Percentiles rank a stretch among this genome's conserved stretches.
phyloP scores from a whole-genome alignment of 1,140 invertebrate genomes.

The Arion vulgaris region DNA sequence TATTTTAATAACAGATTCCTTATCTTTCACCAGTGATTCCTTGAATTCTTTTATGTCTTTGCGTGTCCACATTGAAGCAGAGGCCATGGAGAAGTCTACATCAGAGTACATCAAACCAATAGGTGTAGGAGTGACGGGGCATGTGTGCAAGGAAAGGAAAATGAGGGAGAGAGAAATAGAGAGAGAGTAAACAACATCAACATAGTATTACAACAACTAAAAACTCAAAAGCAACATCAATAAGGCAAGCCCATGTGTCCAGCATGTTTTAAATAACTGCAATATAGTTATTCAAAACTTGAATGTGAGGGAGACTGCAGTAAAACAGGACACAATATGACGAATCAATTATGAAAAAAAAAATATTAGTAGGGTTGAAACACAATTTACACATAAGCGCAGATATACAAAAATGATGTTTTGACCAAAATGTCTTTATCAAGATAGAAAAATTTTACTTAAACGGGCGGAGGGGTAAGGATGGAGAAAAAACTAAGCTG shows the following conservation, averaged over 20 bases:
- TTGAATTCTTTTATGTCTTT: slow-evolving; percentile 94
- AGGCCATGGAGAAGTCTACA: slow-evolving; percentile 54
- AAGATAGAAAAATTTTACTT: too few relatives aligned
- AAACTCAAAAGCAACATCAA: background rate
- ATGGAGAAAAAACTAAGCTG: too few relatives aligned
- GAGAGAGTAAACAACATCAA: slow-evolving; percentile 5
- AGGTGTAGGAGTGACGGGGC: slow-evolving; percentile 1
- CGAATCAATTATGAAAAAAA: too few relatives aligned
- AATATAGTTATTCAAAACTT: background rate
- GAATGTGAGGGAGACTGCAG: too few relatives aligned
- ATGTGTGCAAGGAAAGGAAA: background rate
- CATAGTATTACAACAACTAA: background rate
- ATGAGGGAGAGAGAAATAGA: background rate
- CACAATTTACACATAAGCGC: too few relatives aligned
- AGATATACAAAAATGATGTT: too few relatives aligned
- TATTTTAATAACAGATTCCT: slow-evolving; percentile 94
- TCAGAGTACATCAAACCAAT: slow-evolving; percentile 22
- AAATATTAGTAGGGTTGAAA: too few relatives aligned
- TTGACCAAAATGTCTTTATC: too few relatives aligned
- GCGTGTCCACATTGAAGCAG: slow-evolving; percentile 96
- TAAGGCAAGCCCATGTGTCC: background rate
- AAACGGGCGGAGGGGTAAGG: too few relatives aligned
- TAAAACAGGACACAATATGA: too few relatives aligned
- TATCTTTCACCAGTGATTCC: slow-evolving; percentile 84
- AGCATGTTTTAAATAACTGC: background rate